Base-by-base conservation (phyloP, 2,888 invertebrate genomes). In the Cantharis nigra region DNA sequence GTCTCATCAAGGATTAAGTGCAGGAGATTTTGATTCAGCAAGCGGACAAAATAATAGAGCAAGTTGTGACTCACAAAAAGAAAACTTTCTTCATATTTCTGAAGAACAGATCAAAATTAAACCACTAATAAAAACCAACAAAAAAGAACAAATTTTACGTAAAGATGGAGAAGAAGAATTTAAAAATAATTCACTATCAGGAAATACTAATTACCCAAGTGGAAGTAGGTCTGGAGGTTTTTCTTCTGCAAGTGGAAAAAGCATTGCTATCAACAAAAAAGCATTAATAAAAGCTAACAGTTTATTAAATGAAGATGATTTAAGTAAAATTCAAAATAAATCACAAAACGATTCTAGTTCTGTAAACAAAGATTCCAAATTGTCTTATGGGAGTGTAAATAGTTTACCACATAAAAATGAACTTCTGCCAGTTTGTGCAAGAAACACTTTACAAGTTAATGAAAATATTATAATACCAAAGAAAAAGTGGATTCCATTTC, bases 191-290 rank as follows among this genome's bases (percentile, higher is more conserved):
- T 13, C 5, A 33, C n/a, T 33, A n/a, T 13, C 4, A 0, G n/a
- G 5, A n/a, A 64, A 63, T 65, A n/a, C 11, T 30, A 11, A 10
- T 30, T 30, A 11, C 28, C 28, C 9, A 30, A 30, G 3, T 30
- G 28, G 10, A 30, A 30, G 9, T 10, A 30, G 0, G n/a, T 63
- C 65, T 30, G 65, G 26, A 20, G 86, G 85, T 63, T 88, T 88
- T 79, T 83, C 85, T 79, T 87, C 87, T 10, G 88, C 86, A 23
- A 85, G 83, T 80, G 89, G 90, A 73, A 89, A 88, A 82, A 77
- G 70, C 69, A 76, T 83, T 71, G 63, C 71, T 14, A 72, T 82
- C 23, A 83, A 88, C 62, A 88, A 89, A 5, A 88, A 89, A 83
- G 89, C 90, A 82, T 89, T 90, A 77, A 63, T 76, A 33, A 80